Percentiles rank a stretch among this genome's conserved stretches.
These are phyloP conservation scores for Agrochola lychnidis DNA, from an alignment of 2,888 invertebrate species.

Conservation along the genomic window DNA sequence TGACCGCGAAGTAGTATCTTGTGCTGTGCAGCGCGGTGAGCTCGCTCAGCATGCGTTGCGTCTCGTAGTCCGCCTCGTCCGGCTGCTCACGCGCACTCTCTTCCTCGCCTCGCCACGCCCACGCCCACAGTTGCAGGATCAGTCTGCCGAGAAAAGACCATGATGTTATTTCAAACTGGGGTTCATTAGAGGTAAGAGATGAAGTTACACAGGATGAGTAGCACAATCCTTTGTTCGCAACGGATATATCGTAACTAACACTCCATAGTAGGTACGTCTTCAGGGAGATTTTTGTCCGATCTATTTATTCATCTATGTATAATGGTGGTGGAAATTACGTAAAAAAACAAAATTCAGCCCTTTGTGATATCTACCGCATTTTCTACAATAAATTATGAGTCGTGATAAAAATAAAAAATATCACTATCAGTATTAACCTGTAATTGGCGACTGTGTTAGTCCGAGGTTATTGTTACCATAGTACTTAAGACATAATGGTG, in stretches of 20 bases:
- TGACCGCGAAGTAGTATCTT: conserved; percentile 96
- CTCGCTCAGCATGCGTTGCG: conserved; percentile 94
- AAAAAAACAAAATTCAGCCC: too few species aligned
- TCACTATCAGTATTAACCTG: too few species aligned
- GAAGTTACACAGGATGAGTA: neutral
- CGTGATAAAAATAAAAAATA: too few species aligned
- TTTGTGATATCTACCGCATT: neutral
- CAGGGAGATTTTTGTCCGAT: neutral
- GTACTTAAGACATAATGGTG: too few species aligned
- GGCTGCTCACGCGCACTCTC: conserved; percentile 92
- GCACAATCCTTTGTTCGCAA: neutral
- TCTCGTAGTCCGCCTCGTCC: conserved; percentile 95
- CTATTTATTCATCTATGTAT: neutral
- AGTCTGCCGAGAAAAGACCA: conserved; percentile 68
- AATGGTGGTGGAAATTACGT: neutral
- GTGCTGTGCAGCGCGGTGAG: conserved; percentile 95
- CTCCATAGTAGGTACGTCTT: neutral
- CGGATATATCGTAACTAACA: neutral
- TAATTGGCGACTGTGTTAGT: too few species aligned
- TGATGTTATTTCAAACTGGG: too few species aligned
- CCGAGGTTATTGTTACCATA: too few species aligned
- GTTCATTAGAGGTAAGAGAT: neutral
- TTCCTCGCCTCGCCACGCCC: conserved; percentile 91
- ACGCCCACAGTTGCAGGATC: conserved; percentile 85
- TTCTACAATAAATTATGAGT: too few species aligned